A percentile compares a stretch with the other conserved stretches of the same genome.
Evolutionary conservation across 2,113 vertebrate genomes (phyloP).

Genomic region (Ploceus nigricollis): DNA sequence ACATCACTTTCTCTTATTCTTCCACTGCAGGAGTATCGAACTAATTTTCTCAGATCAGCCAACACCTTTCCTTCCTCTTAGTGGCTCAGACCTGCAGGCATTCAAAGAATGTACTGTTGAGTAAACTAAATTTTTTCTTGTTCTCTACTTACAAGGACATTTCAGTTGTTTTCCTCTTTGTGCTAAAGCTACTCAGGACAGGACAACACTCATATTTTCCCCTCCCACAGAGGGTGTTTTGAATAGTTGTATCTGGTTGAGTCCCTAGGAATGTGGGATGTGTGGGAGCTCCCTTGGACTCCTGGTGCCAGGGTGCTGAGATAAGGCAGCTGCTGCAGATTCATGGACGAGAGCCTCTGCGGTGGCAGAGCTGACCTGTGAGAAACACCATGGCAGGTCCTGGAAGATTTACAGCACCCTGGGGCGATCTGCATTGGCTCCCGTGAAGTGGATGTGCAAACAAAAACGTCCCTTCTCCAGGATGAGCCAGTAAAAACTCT

Average conservation of each 20-base stretch:
- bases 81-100: not conserved
- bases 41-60: not conserved
- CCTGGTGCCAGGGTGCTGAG: not conserved
- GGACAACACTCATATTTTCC: not conserved
- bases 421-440: accelerated
- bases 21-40: not conserved
- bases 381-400: not conserved
- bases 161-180: conserved; percentile 24
- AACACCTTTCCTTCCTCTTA: not conserved
- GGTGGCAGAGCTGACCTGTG: not conserved
- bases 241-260: not conserved
- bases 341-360: not conserved
- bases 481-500: not conserved
- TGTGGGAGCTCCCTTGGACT: not conserved
- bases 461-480: not conserved
- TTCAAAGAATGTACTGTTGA: conserved; percentile 4
- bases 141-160: conserved; percentile 4
- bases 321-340: not conserved
- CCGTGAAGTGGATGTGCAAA: not conserved
- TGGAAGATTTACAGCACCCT: not conserved
- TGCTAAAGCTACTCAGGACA: not conserved
- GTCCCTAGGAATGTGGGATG: not conserved
- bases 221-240: not conserved
- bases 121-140: not conserved
- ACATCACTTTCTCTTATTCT: not conserved